phyloP scores from a whole-genome alignment of 2,113 vertebrate species.

The Gadus macrocephalus region DNA sequence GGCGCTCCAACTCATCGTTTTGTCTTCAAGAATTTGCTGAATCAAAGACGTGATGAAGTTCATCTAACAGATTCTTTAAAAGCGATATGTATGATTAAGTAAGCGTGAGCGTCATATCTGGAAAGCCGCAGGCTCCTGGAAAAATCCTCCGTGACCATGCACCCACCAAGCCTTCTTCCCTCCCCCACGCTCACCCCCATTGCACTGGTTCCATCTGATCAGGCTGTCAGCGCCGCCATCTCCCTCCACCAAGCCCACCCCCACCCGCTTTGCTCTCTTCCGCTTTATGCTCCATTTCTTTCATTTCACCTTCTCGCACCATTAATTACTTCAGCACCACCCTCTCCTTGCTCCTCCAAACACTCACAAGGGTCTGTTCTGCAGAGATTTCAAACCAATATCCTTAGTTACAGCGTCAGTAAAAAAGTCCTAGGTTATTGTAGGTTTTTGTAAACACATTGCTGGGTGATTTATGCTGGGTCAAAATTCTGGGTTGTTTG shows the following conservation, averaged over 20 bases:
- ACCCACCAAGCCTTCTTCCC: constrained; percentile 11
- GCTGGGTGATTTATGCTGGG: too few relatives aligned
- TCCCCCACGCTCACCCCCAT: constrained; percentile 5
- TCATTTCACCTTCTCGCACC: constrained; percentile 19
- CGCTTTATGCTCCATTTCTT: constrained; percentile 16
- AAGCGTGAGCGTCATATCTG: background rate
- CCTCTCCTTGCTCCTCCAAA: background rate
- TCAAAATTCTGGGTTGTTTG: too few relatives aligned
- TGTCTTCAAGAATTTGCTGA: too few relatives aligned
- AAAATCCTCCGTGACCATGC: constrained; percentile 20
- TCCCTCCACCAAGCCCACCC: background rate
- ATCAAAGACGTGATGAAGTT: too few relatives aligned
- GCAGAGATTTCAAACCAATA: background rate
- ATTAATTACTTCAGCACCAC: background rate
- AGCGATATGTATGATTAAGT: background rate
- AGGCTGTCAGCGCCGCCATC: constrained; percentile 6
- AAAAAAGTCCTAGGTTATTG: too few relatives aligned
- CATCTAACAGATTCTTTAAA: background rate
- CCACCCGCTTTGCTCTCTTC: background rate
- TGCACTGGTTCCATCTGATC: constrained; percentile 18
- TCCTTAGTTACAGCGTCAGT: too few relatives aligned
- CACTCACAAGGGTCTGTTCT: background rate
- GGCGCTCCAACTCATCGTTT: too few relatives aligned
- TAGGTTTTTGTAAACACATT: too few relatives aligned
- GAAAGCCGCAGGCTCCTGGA: constrained; percentile 6